phyloP scores from a whole-genome alignment of 2,888 invertebrate species.

The Mythimna albipuncta region DNA sequence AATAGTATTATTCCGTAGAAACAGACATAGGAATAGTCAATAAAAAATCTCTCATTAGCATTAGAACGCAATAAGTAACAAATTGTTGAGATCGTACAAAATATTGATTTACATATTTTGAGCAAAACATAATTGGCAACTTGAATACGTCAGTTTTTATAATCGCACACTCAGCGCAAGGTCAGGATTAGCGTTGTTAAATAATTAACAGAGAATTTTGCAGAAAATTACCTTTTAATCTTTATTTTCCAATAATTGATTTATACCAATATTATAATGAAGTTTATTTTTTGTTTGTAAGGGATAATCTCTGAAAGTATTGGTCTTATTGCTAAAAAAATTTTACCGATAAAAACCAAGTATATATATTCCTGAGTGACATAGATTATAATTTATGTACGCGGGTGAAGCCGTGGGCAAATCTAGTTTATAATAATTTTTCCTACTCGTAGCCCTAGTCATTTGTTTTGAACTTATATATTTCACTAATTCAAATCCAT shows the following conservation, averaged over 20 bases:
- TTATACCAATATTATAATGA: too few relatives aligned
- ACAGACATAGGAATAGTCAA: not conserved
- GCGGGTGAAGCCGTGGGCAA: too few relatives aligned
- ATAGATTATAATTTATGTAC: too few relatives aligned
- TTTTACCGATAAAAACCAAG: too few relatives aligned
- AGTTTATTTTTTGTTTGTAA: too few relatives aligned
- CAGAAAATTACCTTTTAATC: not conserved
- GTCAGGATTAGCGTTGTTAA: constrained; percentile 1
- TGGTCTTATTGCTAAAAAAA: too few relatives aligned
- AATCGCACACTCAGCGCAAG: not conserved
- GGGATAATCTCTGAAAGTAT: too few relatives aligned
- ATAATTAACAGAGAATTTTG: not conserved
- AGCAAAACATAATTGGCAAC: not conserved
- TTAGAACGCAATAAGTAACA: not conserved
- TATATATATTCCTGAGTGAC: too few relatives aligned
- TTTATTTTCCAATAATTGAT: too few relatives aligned
- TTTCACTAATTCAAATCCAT: constrained; percentile 3
- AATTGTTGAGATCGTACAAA: constrained; percentile 2
- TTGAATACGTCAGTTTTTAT: constrained; percentile 16
- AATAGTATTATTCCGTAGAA: not conserved
- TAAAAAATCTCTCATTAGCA: not conserved
- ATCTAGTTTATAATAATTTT: not conserved
- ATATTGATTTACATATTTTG: constrained; percentile 27
- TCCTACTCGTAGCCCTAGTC: not conserved
- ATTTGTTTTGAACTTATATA: not conserved